These are phyloP conservation scores for Cheilosia pagana DNA, from an alignment of 2,888 invertebrate species.

Conservation along the genomic window DNA sequence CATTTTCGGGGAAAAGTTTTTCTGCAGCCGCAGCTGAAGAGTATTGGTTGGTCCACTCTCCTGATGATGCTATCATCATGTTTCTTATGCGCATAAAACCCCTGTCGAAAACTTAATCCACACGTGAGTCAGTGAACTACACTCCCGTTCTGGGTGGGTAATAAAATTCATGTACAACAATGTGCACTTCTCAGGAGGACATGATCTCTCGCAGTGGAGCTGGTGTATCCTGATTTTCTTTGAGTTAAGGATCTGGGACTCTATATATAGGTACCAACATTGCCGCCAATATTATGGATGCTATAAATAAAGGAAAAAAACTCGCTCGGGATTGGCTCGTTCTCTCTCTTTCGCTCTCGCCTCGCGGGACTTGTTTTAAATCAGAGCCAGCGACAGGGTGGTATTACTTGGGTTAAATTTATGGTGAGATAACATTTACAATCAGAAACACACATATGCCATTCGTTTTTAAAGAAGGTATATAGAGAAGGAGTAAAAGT, in stretches of 20 bases:
- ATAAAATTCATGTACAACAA: slow-evolving; percentile 73
- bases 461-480: neutral
- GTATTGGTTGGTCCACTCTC: slow-evolving; percentile 44
- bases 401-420: slow-evolving; percentile 72
- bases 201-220: slow-evolving; percentile 17
- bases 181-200: slow-evolving; percentile 55
- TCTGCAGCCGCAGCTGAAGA: neutral
- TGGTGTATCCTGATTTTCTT: slow-evolving; percentile 58
- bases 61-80: slow-evolving; percentile 65
- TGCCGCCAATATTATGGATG: slow-evolving; percentile 68
- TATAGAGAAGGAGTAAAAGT: slow-evolving; percentile 40
- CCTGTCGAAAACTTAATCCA: slow-evolving; percentile 74
- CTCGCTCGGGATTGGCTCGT: slow-evolving; percentile 56
- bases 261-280: slow-evolving; percentile 34
- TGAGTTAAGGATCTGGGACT: slow-evolving; percentile 69
- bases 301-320: slow-evolving; percentile 65
- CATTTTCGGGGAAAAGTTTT: slow-evolving; percentile 33
- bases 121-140: slow-evolving; percentile 74
- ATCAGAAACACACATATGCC: slow-evolving; percentile 43
- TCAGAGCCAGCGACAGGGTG: slow-evolving; percentile 64
- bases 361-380: slow-evolving; percentile 65
- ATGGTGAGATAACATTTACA: slow-evolving; percentile 72
- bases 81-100: slow-evolving; percentile 69
- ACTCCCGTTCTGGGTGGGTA: slow-evolving; percentile 51
- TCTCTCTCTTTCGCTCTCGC: slow-evolving; percentile 5